Evolutionary conservation across 2,113 vertebrate species (phyloP).

Genomic region (Pagrus major): DNA sequence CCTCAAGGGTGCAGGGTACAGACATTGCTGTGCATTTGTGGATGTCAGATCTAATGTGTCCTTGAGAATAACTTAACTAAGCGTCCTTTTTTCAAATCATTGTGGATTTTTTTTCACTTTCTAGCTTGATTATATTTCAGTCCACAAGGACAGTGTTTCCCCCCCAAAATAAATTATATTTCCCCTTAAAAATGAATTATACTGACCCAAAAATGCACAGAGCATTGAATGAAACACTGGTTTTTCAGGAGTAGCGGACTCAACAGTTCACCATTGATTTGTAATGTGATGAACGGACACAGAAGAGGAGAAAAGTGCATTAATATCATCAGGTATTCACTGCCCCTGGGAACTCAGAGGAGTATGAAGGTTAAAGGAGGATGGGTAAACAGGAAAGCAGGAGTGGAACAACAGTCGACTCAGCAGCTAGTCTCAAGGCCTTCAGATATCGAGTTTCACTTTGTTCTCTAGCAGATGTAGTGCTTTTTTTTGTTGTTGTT

Average conservation of each 20-base stretch:
- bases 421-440: not conserved
- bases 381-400: constrained; percentile 15
- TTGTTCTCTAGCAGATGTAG: constrained; percentile 22
- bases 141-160: not conserved
- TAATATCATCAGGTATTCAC: not conserved
- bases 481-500: not conserved
- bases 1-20: not conserved
- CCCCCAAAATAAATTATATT: constrained; percentile 14
- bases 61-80: constrained; percentile 24
- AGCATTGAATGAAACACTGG: not conserved
- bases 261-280: constrained; percentile 20
- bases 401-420: constrained; percentile 7
- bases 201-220: constrained; percentile 16
- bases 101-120: not conserved
- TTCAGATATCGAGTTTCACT: constrained; percentile 22
- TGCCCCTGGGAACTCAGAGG: not conserved
- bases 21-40: not conserved
- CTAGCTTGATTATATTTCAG: constrained; percentile 15
- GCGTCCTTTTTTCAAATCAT: not conserved
- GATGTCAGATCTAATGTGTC: not conserved
- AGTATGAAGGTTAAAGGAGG: constrained; percentile 10
- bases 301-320: not conserved
- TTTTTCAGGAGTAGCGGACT: not conserved
- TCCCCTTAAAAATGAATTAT: constrained; percentile 4
- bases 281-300: constrained; percentile 18